Evolutionary conservation across 2,113 vertebrate genomes (phyloP).

Genomic region (Heteronetta atricapilla): DNA sequence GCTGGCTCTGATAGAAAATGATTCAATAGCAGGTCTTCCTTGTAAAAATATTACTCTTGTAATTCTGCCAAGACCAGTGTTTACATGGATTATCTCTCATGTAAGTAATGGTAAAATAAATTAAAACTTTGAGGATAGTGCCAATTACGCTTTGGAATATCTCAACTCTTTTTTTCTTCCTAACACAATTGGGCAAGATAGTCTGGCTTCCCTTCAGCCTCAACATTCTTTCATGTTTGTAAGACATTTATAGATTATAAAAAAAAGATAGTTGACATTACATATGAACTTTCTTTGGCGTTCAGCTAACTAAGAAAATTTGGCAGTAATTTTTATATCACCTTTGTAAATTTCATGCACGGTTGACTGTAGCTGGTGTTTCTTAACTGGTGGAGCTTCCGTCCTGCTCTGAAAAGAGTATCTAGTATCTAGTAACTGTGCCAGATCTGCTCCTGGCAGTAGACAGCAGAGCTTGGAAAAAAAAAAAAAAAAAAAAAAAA

Average conservation of each 20-base stretch:
- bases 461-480: background rate
- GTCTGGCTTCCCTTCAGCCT: background rate
- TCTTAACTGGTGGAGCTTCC: background rate
- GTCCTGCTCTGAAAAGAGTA: background rate
- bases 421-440: background rate
- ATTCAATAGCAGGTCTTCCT: conserved; percentile 63
- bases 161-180: background rate
- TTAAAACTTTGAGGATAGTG: background rate
- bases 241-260: background rate
- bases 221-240: background rate
- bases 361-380: background rate
- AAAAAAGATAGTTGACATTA: background rate
- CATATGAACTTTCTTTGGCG: conserved; percentile 1
- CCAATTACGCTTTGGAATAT: conserved; percentile 16
- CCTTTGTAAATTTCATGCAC: conserved; percentile 11
- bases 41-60: conserved; percentile 78
- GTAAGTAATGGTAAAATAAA: conserved; percentile 57
- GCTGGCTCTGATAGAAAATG: conserved; percentile 57
- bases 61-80: conserved; percentile 65
- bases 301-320: conserved; percentile 6
- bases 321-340: background rate
- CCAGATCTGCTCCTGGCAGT: background rate
- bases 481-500: too few species aligned
- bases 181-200: background rate
- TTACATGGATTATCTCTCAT: conserved; percentile 67